phyloP scores from a whole-genome alignment of 2,113 vertebrate species.

The Carettochelys insculpta region DNA sequence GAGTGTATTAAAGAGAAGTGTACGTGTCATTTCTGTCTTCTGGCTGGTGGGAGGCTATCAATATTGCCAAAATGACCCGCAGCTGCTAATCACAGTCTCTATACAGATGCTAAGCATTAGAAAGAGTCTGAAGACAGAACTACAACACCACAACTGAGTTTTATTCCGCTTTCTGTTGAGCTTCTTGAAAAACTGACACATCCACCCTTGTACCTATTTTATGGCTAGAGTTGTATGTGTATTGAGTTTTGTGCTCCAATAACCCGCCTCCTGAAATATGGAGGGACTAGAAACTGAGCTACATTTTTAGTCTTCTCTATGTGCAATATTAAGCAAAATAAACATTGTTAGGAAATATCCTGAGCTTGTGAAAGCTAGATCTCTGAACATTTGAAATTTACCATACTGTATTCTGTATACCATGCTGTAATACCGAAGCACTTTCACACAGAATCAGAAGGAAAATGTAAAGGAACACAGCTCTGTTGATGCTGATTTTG shows the following conservation, averaged over 20 bases:
- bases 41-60: not conserved
- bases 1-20: not conserved
- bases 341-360: not conserved
- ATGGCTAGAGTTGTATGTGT: not conserved
- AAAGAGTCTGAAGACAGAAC: not conserved
- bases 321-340: not conserved
- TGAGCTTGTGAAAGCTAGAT: not conserved
- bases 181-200: not conserved
- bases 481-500: not conserved
- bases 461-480: not conserved
- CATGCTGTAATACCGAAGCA: not conserved
- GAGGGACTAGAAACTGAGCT: not conserved
- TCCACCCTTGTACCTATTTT: not conserved
- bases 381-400: not conserved
- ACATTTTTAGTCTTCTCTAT: not conserved
- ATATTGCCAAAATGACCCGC: not conserved
- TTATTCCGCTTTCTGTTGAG: not conserved
- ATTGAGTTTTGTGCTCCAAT: not conserved
- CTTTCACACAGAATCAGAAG: accelerated
- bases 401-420: not conserved
- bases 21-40: accelerated
- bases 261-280: not conserved
- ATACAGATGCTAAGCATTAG: not conserved
- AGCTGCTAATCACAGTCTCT: not conserved
- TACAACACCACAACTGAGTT: not conserved